These are phyloP conservation scores for Distichodus sexfasciatus DNA, from an alignment of 2,797 vertebrate species.

Conservation along the genomic window DNA sequence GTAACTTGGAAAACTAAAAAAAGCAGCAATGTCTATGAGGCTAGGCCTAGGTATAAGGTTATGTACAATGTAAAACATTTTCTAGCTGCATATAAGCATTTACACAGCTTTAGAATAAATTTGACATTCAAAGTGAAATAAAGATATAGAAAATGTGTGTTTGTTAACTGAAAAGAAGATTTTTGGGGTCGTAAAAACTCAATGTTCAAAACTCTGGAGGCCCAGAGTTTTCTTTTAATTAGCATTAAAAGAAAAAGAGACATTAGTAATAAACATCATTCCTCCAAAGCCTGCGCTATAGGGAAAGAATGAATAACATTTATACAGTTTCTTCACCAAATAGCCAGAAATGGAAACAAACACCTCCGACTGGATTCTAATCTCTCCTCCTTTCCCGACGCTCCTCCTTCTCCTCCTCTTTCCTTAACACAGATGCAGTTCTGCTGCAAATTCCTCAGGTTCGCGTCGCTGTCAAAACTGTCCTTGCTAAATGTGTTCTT, in stretches of 20 bases:
- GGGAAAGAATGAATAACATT: slow-evolving; percentile 67
- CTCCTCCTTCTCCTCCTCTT: too few relatives aligned
- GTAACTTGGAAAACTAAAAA: too few relatives aligned
- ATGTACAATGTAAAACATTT: too few relatives aligned
- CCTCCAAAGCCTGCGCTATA: slow-evolving; percentile 65
- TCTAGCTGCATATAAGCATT: too few relatives aligned
- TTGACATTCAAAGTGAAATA: too few relatives aligned
- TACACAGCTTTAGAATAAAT: too few relatives aligned
- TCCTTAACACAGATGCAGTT: too few relatives aligned
- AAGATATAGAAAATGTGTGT: too few relatives aligned
- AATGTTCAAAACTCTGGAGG: slow-evolving; percentile 75
- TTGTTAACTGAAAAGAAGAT: slow-evolving; percentile 53
- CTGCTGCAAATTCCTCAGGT: slow-evolving; percentile 57
- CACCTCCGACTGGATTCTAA: slow-evolving; percentile 63
- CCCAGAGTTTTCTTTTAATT: slow-evolving; percentile 76
- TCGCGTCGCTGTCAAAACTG: slow-evolving; percentile 54
- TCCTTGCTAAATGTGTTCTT: slow-evolving; percentile 56
- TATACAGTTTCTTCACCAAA: slow-evolving; percentile 72
- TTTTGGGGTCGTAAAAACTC: slow-evolving; percentile 67
- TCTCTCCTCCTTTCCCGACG: slow-evolving; percentile 49
- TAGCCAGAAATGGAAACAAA: slow-evolving; percentile 74
- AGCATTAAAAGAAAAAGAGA: slow-evolving; percentile 69
- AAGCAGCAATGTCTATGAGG: too few relatives aligned
- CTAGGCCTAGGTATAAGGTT: too few relatives aligned
- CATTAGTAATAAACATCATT: slow-evolving; percentile 61